Conservation (phyloP, 1,140 invertebrate species). For the Onthophagus taurus region DNA sequence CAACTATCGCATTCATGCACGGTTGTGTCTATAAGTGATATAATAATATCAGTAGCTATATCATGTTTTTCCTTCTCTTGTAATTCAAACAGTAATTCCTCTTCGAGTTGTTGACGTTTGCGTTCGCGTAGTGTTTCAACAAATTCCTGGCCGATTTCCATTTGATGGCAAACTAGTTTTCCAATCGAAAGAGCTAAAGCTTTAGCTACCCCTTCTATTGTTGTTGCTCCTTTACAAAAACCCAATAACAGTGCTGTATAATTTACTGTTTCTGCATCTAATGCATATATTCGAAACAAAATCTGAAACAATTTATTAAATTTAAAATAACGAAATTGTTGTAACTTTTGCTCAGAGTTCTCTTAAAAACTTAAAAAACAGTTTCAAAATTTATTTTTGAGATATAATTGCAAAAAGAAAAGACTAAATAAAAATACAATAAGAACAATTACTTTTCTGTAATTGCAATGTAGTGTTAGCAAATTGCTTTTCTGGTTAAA, state of each 20-base stretch:
- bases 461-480: too few relatives aligned
- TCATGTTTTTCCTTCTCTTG: conserved; percentile 11
- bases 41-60: conserved; percentile 14
- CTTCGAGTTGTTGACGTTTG: conserved; percentile 14
- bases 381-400: too few relatives aligned
- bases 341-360: too few relatives aligned
- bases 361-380: too few relatives aligned
- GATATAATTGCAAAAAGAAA: too few relatives aligned
- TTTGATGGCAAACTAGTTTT: conserved; percentile 40
- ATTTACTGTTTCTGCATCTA: conserved; percentile 40
- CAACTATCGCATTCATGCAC: conserved; percentile 21
- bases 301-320: conserved; percentile 44
- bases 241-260: conserved; percentile 48
- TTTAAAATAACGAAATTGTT: conserved; percentile 23
- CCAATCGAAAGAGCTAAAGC: conserved; percentile 46
- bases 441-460: too few relatives aligned
- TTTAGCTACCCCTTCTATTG: conserved; percentile 43
- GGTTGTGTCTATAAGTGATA: conserved; percentile 19
- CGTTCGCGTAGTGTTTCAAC: conserved; percentile 6
- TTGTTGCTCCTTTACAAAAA: conserved; percentile 47
- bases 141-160: conserved; percentile 38
- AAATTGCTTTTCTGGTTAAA: too few relatives aligned
- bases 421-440: too few relatives aligned
- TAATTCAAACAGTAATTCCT: conserved; percentile 10
- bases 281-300: conserved; percentile 44